Percentiles rank a stretch among this genome's conserved stretches.
These are phyloP conservation scores for Oryzias sinensis DNA, from an alignment of 2,797 vertebrate genomes.

Conservation along the genomic window DNA sequence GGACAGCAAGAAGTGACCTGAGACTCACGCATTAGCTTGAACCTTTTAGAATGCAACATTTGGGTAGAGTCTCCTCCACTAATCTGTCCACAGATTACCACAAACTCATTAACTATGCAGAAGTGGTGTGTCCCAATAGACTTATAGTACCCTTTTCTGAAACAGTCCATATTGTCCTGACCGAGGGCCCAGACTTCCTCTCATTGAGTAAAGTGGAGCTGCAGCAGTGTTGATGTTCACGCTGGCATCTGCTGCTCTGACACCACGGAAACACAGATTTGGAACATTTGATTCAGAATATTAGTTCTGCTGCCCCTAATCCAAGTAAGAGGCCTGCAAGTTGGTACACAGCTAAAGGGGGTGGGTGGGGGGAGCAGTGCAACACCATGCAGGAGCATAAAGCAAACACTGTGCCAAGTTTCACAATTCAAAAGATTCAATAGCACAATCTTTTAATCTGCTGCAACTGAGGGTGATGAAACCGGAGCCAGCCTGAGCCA, in stretches of 20 bases:
- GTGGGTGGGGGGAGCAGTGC: neutral
- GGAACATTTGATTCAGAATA: conserved; percentile 3
- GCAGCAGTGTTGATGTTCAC: neutral
- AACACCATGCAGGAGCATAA: conserved; percentile 14
- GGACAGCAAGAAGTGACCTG: conserved; percentile 21
- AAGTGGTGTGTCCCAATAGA: conserved; percentile 57
- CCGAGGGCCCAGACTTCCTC: conserved; percentile 6
- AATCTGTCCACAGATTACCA: conserved; percentile 68
- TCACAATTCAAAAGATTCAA: conserved; percentile 42
- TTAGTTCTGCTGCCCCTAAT: conserved; percentile 9
- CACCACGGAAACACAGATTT: neutral
- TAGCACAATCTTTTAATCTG: conserved; percentile 50
- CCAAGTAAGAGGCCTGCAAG: neutral
- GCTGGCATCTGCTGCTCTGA: conserved; percentile 14
- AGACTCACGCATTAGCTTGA: conserved; percentile 17
- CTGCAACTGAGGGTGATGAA: conserved; percentile 38
- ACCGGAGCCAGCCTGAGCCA: conserved; percentile 12
- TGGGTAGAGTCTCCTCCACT: conserved; percentile 53
- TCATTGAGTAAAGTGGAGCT: neutral
- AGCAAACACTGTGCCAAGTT: conserved; percentile 19
- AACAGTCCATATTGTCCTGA: conserved; percentile 40
- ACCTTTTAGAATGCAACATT: conserved; percentile 54
- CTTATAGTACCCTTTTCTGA: conserved; percentile 50
- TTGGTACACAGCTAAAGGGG: conserved; percentile 1
- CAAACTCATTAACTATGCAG: conserved; percentile 65